Base-by-base conservation (phyloP, 2,888 invertebrate genomes). In the Parnassius apollo region DNA sequence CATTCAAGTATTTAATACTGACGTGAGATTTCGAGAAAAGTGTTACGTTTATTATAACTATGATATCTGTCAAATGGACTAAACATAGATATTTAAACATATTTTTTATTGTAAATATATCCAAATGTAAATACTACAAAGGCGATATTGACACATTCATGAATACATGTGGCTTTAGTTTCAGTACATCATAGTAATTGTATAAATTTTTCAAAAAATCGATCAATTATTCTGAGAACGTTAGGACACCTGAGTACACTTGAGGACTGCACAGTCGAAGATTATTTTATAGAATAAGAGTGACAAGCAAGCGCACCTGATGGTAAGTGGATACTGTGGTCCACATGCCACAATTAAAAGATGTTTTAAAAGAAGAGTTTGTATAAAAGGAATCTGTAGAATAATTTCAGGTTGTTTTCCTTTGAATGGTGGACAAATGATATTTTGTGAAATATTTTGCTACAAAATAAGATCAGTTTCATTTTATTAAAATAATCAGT, bases 91-190 rank as follows among this genome's bases (percentile, higher is more conserved):
- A 56, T 18, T 18, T 46, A n/a, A 11, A n/a, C 7, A n/a, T 13
- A 22, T 52, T 46, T 56, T 11, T 51, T 10, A 51, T 63, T 67
- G 66, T 69, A 67, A 67, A 67, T 57, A 68, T 44, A 62, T 68
- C 69, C 18, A 68, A 69, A 69, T 51, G 12, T 65, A 51, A 56
- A 65, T 50, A 61, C 25, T 57, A 42, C 35, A 49, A 52, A 65
- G 57, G 49, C 35, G 53, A 54, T 35, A 35, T 60, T 57, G 54
- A 54, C 44, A 57, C 52, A 7, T 46, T 9, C 10, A 52, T 22
- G n/a, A 13, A 53, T 12, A 52, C 42, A 48, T 9, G 48, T 35
- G 44, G 57, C 18, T 58, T 50, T n/a, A 52, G 18, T 57, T 52
- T 45, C 18, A 45, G 54, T 44, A 9, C 18, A 54, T 35, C 11